Evolutionary conservation across 2,888 invertebrate genomes (phyloP).

Genomic region (Tethea ocularis): DNA sequence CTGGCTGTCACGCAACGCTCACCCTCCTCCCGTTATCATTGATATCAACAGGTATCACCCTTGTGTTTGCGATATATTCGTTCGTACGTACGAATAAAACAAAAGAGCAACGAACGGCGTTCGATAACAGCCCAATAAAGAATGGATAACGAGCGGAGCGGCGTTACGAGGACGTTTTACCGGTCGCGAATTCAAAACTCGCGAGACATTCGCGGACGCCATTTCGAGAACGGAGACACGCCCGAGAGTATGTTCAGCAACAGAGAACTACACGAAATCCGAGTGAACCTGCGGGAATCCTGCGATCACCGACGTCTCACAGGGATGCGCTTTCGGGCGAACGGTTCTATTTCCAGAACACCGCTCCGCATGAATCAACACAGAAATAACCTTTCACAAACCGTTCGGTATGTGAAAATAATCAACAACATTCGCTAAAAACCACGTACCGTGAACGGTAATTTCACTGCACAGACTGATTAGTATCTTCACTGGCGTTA

Average conservation of each 20-base stretch:
- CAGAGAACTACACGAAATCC: constrained; percentile 23
- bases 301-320: constrained; percentile 53
- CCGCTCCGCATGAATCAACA: constrained; percentile 82
- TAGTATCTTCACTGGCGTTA: constrained; percentile 62
- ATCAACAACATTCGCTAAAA: constrained; percentile 64
- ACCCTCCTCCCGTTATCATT: constrained; percentile 37
- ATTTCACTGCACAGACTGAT: constrained; percentile 76
- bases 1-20: constrained; percentile 32
- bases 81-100: constrained; percentile 27
- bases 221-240: constrained; percentile 78
- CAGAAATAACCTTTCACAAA: constrained; percentile 83
- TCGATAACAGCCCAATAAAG: constrained; percentile 30
- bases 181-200: constrained; percentile 78
- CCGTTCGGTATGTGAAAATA: constrained; percentile 71
- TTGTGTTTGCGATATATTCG: constrained; percentile 39
- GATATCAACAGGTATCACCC: constrained; percentile 79
- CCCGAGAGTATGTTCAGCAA: constrained; percentile 53
- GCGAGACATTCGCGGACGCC: constrained; percentile 74
- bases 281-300: constrained; percentile 62
- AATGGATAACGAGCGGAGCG: constrained; percentile 44
- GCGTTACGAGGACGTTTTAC: constrained; percentile 67
- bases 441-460: constrained; percentile 79
- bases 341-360: constrained; percentile 81
- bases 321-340: constrained; percentile 76
- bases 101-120: constrained; percentile 27